Base-by-base conservation (phyloP, 1,140 invertebrate genomes). In the Drosophila lacteicornis region DNA sequence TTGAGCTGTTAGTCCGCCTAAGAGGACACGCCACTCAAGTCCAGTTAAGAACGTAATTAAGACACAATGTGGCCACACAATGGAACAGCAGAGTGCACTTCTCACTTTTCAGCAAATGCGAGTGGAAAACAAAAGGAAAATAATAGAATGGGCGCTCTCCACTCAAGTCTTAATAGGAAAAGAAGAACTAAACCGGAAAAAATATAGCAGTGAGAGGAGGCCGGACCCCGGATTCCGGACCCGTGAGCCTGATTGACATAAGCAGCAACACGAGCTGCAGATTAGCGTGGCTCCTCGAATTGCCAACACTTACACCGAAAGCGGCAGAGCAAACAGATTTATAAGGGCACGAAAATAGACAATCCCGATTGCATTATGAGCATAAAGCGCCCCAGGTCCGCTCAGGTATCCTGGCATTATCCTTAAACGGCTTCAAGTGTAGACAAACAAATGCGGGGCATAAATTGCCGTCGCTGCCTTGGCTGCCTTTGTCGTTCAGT, bases 21-120 rank as follows among this genome's bases (percentile, higher is more conserved):
- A 77, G 68, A 74, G 70, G 70, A 77, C 63, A 77, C 65, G 74
- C 75, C 74, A 77, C 75, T 77, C 75, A 69, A 77, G 75, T 68
- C 65, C 75, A 80, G 80, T 87, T 84, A 80, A 79, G 80, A 71
- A 66, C 77, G 75, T 84, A 87, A 87, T 87, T 87, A 87, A 87
- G 80, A 81, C 81, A 87, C 84, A 87, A 87, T 80, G 84, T 70
- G 58, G 62, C 62, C 61, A 80, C 71, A 87, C 77, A 87, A 80
- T 78, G 71, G 55, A 57, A 61, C 27, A 46, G 57, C 53, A 67
- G 68, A 90, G 81, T 85, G 85, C 85, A 90, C 79, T 90, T 85
- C 56, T 62, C 78, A 70, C 70, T 80, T 71, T 85, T 76, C 70
- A 90, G 71, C 78, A 83, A 87, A 78, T 79, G 73, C 74, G 63